Conservation (phyloP, 2,888 invertebrate species). For the Athripsodes cinereus region DNA sequence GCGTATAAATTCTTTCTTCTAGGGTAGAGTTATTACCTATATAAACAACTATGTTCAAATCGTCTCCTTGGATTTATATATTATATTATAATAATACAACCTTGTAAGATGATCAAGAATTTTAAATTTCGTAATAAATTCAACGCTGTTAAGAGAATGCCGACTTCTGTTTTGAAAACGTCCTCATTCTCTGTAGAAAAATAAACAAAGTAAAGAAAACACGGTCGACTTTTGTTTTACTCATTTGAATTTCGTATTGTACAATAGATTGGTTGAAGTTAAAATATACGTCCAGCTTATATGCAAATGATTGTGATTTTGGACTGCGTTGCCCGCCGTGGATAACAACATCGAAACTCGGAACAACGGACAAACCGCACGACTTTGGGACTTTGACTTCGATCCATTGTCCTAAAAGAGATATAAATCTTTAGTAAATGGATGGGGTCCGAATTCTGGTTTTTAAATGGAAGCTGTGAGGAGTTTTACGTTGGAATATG, state of each 20-base stretch:
- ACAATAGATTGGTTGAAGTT: neutral
- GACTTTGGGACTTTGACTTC: neutral
- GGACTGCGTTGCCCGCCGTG: neutral
- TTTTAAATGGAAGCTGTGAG: neutral
- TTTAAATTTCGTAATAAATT: no score
- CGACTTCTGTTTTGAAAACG: neutral
- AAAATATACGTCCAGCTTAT: neutral
- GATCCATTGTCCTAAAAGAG: slow-evolving; percentile 7
- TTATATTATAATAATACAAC: no score
- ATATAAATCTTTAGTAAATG: slow-evolving; percentile 9
- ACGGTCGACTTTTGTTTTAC: slow-evolving; percentile 12
- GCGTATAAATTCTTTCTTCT: no score
- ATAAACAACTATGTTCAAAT: no score
- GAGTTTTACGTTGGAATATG: neutral
- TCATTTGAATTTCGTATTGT: slow-evolving; percentile 21
- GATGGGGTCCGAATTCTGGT: neutral
- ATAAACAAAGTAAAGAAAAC: slow-evolving; percentile 6
- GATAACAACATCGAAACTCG: neutral
- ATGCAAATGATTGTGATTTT: slow-evolving; percentile 16
- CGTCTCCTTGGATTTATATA: no score
- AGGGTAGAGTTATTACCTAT: no score
- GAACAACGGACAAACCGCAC: neutral
- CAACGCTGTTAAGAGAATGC: no score
- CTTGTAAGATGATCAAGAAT: no score
- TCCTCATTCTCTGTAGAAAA: slow-evolving; percentile 6